Evolutionary conservation across 92 coral and sea anemone genomes (phyloP).

Genomic region (Paragorgia papillata): DNA sequence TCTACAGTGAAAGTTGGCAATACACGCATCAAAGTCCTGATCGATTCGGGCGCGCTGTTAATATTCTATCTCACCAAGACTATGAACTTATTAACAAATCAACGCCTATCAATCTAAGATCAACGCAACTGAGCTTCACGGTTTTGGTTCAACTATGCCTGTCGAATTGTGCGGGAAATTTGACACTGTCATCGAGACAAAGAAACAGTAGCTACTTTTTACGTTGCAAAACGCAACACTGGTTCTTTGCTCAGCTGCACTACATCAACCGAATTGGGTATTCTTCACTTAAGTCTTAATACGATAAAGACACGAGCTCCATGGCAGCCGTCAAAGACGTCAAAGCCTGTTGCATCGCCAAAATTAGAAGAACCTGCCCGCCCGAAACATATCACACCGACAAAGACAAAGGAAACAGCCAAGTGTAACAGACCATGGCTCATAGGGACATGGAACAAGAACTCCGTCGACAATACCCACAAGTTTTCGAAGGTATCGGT

Average conservation of each 20-base stretch:
- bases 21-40: neutral
- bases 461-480: neutral
- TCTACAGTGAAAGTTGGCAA: slow-evolving; percentile 19
- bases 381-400: neutral
- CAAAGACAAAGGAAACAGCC: neutral
- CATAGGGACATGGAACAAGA: neutral
- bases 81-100: slow-evolving; percentile 16
- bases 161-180: slow-evolving; percentile 48
- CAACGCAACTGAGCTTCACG: slow-evolving; percentile 17
- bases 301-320: no score
- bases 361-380: neutral
- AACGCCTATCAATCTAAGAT: neutral
- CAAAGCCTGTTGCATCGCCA: neutral
- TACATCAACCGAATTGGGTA: slow-evolving; percentile 15
- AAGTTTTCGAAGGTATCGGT: slow-evolving; percentile 40
- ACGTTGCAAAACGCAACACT: slow-evolving; percentile 27
- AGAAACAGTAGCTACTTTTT: slow-evolving; percentile 44
- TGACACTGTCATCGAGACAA: slow-evolving; percentile 39
- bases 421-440: neutral
- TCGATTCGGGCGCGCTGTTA: slow-evolving; percentile 53
- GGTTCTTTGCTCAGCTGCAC: slow-evolving; percentile 45
- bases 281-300: slow-evolving; percentile 9
- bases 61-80: slow-evolving; percentile 19
- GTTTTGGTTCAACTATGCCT: slow-evolving; percentile 44
- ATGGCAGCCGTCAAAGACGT: no score